Conservation (phyloP, 2,888 invertebrate genomes). For the Mesorhabditis spiculigera region DNA sequence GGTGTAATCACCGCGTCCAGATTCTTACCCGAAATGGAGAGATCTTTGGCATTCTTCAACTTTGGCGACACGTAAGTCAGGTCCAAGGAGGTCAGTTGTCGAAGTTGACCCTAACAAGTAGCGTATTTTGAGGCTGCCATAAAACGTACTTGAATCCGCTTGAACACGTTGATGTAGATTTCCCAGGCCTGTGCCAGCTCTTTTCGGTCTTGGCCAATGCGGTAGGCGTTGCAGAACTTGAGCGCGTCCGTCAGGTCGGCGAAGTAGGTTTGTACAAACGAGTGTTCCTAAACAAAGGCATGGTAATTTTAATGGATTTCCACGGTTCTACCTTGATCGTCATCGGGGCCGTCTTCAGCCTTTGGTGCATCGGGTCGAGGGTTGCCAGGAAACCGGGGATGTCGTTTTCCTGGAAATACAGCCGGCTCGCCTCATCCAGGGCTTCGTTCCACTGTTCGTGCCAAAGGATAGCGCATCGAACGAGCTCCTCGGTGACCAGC, state of each 20-base stretch:
- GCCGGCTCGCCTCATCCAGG: slow-evolving; percentile 63
- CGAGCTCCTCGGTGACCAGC: slow-evolving; percentile 79
- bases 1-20: too few species aligned
- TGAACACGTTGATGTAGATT: slow-evolving; percentile 76
- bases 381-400: slow-evolving; percentile 93
- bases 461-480: slow-evolving; percentile 86
- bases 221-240: slow-evolving; percentile 88
- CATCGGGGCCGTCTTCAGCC: slow-evolving; percentile 88
- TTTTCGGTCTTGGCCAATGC: slow-evolving; percentile 78
- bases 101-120: slow-evolving; percentile 72
- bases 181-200: slow-evolving; percentile 95
- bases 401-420: slow-evolving; percentile 94
- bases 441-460: slow-evolving; percentile 99
- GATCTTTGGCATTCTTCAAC: slow-evolving; percentile 33
- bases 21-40: too few species aligned
- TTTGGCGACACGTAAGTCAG: slow-evolving; percentile 90
- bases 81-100: slow-evolving; percentile 64
- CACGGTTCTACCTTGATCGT: slow-evolving; percentile 96
- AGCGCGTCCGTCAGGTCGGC: slow-evolving; percentile 88
- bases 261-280: slow-evolving; percentile 73
- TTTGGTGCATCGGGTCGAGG: slow-evolving; percentile 85
- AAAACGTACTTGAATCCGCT: slow-evolving; percentile 73
- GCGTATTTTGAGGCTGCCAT: too few species aligned
- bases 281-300: slow-evolving; percentile 9
- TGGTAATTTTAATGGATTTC: slow-evolving; percentile 66